Evolutionary conservation across 2,797 vertebrate species (phyloP), one percentile per base, ranked within the genome.

Genomic region (Zalophus californianus): DNA sequence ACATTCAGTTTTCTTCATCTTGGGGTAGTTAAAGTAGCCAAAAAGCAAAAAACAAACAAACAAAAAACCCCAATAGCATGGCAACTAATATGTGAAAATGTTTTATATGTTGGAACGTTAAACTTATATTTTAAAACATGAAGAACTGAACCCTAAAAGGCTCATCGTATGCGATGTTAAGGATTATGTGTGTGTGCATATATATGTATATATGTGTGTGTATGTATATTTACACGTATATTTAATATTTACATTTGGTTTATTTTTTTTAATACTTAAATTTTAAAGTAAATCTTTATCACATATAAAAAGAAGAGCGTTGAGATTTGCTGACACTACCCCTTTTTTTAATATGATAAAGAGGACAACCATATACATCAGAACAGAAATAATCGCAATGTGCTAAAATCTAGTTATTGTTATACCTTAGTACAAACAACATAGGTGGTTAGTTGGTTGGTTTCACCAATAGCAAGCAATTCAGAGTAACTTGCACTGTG

Each of bases 391-490:
- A 60, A 38, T 79, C 32, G 83, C 2, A 52, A 29, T 48, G 38
- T 73, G 13, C 29, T 91, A 75, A 90, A 54, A 83, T 78, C 5
- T 58, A 93, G 8, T 60, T 77, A 35, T 54, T 96, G 52, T 79
- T 75, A 32, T 25, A 89, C 20, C 9, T 75, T 48, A 44, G 48
- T 44, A 84, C 38, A 84, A 64, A 73, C 3, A 52, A 48, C 15
- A 66, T 10, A 38, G 52, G 7, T 73, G 23, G 29, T 64, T 89
- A 60, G 7, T 77, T 80, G 9, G 48, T 91, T 96, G n/a, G 10
- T 90, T 95, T 97, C 68, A 77, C 58, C 92, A 90, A 87, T n/a
- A 70, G 52, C 21, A 87, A 82, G 16, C 4, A 32, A 94, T 60
- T 66, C 32, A 10, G 48, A 68, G 12, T 58, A 88, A 73, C 13